Evolutionary conservation across 2,797 vertebrate species (phyloP).

Genomic region (Phataginus tricuspis): DNA sequence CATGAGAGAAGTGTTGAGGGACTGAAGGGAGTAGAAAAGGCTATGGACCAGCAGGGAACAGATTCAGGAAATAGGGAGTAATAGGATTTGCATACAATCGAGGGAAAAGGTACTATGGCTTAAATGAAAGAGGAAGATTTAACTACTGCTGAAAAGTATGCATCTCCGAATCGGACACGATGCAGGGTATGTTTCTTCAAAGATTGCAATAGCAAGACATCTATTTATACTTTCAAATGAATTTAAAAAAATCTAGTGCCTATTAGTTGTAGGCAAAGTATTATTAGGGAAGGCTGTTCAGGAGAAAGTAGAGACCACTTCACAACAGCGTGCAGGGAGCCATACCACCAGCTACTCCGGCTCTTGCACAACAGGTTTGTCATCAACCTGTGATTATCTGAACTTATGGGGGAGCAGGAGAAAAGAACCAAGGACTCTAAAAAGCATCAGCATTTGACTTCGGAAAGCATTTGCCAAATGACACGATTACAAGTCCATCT

Average conservation of each 20-base stretch:
- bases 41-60: background rate
- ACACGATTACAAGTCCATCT: background rate
- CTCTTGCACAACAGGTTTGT: background rate
- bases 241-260: background rate
- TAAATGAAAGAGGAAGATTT: background rate
- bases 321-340: background rate
- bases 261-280: background rate
- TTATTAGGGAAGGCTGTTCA: background rate
- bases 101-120: background rate
- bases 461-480: constrained; percentile 26
- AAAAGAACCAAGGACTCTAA: background rate
- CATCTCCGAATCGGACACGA: background rate
- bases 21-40: background rate
- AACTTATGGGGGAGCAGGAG: background rate
- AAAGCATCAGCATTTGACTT: constrained; percentile 21
- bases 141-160: background rate
- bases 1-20: background rate
- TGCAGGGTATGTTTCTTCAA: background rate
- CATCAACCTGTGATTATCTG: background rate
- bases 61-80: background rate
- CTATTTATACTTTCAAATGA: constrained; percentile 23
- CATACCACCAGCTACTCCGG: background rate
- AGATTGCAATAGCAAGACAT: background rate
- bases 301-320: background rate
- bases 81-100: background rate